A percentile compares a stretch with the other conserved stretches of the same genome.
phyloP scores from a whole-genome alignment of 2,113 vertebrate species.

The Proteles cristata region DNA sequence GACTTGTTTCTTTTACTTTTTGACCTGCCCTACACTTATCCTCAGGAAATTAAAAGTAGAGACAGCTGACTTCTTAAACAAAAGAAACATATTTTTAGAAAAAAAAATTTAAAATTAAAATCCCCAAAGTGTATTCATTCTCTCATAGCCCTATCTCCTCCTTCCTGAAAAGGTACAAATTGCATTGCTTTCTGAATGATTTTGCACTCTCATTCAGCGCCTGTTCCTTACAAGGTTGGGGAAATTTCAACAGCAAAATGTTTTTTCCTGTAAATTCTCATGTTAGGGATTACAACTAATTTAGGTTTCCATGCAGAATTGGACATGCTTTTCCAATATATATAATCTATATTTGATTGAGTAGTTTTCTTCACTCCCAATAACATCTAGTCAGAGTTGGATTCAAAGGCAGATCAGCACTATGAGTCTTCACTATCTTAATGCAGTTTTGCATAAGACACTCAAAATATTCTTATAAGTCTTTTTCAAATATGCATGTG shows the following conservation, averaged over 20 bases:
- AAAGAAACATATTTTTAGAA: not conserved
- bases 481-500: not conserved
- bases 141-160: not conserved
- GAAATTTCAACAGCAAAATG: not conserved
- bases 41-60: not conserved
- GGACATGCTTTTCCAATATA: not conserved
- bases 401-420: not conserved
- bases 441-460: not conserved
- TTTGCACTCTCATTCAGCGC: not conserved
- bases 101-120: not conserved
- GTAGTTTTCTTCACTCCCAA: not conserved
- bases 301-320: not conserved
- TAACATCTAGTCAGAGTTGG: not conserved
- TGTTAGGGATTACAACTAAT: not conserved
- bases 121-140: not conserved
- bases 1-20: not conserved
- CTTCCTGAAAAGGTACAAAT: not conserved
- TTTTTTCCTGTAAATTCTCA: not conserved
- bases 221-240: not conserved
- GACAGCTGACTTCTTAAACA: not conserved
- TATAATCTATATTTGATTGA: not conserved
- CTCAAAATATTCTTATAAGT: not conserved
- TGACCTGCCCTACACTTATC: not conserved
- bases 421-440: not conserved
- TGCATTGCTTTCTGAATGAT: not conserved